Evolutionary conservation across 2,888 invertebrate genomes (phyloP), one percentile per base, ranked within the genome.

Genomic region (Spodoptera littoralis): DNA sequence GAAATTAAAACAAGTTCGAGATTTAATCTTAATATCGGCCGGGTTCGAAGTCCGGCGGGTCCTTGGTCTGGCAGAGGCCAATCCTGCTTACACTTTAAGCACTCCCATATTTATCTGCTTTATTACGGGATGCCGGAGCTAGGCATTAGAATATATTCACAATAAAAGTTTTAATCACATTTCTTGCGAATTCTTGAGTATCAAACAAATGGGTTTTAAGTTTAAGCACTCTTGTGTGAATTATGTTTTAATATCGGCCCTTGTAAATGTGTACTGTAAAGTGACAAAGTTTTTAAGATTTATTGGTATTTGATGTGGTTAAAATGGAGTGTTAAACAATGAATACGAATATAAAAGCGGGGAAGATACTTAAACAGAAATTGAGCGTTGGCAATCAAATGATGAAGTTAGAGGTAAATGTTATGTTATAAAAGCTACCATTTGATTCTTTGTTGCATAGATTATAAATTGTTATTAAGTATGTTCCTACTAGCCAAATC

Each of bases 21-120:
- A 73, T 75, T 70, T 60, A 62, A 69, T 69, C 56, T 60, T 53
- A 51, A 60, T 58, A 27, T 46, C 46, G 44, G 61, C 30, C 54
- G 59, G 70, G 68, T 50, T 57, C 66, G 48, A 30, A 55, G 65
- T 45, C 57, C 60, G 60, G 57, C 57, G 24, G 77, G 77, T 80
- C 77, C 81, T 84, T 80, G 78, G 77, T 81, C 80, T 63, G 64
- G 47, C 51, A 56, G 71, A 69, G 64, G 64, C 67, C 73, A 62
- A 77, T 83, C 73, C 76, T 77, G 76, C 77, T 50, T 74, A 60
- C 50, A 70, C 68, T 66, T 70, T 67, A 60, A 73, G 73, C 70
- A 57, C 59, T 69, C 73, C 65, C 70, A 70, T 79, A 79, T 76
- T 76, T 79, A 76, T 70, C 71, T 80, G 60, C 58, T 55, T 69